A percentile compares a stretch with the other conserved stretches of the same genome.
Conservation (phyloP, 1,140 invertebrate genomes). For the Nixonia krombeini region DNA sequence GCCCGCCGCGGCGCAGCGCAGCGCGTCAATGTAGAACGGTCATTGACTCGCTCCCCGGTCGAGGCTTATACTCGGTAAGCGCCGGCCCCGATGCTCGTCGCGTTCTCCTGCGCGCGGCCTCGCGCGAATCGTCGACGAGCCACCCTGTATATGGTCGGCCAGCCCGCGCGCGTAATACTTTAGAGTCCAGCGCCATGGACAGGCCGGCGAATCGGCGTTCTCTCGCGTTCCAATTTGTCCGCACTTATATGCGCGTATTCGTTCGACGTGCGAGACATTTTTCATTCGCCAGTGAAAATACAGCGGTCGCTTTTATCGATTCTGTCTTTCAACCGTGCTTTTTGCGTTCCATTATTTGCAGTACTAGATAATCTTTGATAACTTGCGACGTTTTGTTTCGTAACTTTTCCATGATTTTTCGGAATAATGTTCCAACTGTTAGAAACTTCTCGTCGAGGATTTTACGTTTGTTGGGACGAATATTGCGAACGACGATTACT, state of each 20-base stretch:
- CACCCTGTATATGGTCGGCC: slow-evolving; percentile 57
- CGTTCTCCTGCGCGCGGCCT: slow-evolving; percentile 32
- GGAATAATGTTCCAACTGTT: too few relatives aligned
- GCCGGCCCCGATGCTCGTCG: slow-evolving; percentile 20
- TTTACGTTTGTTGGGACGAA: too few relatives aligned
- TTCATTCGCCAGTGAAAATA: too few relatives aligned
- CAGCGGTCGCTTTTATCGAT: too few relatives aligned
- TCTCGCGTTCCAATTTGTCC: slow-evolving; percentile 16
- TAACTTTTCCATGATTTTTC: too few relatives aligned
- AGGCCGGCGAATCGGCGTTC: slow-evolving; percentile 10
- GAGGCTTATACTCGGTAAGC: slow-evolving; percentile 45
- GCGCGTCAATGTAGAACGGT: slow-evolving; percentile 73
- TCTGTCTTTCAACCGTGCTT: slow-evolving; percentile 30
- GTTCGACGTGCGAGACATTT: slow-evolving; percentile 6
- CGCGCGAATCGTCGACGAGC: too few relatives aligned
- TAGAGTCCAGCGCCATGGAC: slow-evolving; percentile 8
- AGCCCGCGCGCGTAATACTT: slow-evolving; percentile 46
- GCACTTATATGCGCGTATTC: neutral
- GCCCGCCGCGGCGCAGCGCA: slow-evolving; percentile 64
- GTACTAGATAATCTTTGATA: too few relatives aligned
- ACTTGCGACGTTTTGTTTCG: too few relatives aligned
- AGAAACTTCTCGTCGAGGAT: too few relatives aligned
- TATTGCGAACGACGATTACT: too few relatives aligned
- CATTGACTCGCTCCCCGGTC: slow-evolving; percentile 64
- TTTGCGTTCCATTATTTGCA: too few relatives aligned